phyloP scores from a whole-genome alignment of 1,140 invertebrate species.

The Zeugodacus cucurbitae region DNA sequence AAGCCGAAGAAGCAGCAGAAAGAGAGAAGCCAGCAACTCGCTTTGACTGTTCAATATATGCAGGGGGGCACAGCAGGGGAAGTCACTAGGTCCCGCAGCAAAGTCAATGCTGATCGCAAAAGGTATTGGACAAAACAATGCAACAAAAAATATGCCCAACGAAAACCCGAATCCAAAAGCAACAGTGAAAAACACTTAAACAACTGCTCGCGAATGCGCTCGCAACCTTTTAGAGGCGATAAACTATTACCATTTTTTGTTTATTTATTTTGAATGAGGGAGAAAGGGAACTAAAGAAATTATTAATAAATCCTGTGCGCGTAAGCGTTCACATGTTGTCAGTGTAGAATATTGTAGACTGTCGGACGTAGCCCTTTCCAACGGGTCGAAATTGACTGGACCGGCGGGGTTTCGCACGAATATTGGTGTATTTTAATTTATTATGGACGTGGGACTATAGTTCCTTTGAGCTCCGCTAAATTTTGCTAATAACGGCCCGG shows the following conservation, averaged over 20 bases:
- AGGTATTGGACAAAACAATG: neutral
- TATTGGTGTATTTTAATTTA: neutral
- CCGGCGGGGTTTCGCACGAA: neutral
- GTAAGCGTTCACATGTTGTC: neutral
- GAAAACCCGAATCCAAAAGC: neutral
- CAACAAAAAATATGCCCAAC: neutral
- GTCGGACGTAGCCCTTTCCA: neutral
- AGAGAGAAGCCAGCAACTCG: no score
- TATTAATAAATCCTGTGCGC: conserved; percentile 31
- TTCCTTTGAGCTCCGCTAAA: no score
- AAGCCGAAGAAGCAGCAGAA: neutral
- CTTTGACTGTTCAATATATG: conserved; percentile 17
- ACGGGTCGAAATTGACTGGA: neutral
- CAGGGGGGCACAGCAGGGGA: neutral
- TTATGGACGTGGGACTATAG: no score
- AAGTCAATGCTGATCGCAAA: conserved; percentile 1
- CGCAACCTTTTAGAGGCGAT: neutral
- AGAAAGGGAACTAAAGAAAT: neutral
- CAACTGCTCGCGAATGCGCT: neutral
- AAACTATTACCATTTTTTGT: neutral
- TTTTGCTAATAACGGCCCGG: no score
- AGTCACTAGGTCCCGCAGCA: neutral
- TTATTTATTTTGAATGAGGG: neutral
- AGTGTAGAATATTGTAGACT: neutral
- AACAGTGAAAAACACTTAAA: neutral